Conservation (phyloP, 2,888 invertebrate species). For the Epistrophe grossulariae region DNA sequence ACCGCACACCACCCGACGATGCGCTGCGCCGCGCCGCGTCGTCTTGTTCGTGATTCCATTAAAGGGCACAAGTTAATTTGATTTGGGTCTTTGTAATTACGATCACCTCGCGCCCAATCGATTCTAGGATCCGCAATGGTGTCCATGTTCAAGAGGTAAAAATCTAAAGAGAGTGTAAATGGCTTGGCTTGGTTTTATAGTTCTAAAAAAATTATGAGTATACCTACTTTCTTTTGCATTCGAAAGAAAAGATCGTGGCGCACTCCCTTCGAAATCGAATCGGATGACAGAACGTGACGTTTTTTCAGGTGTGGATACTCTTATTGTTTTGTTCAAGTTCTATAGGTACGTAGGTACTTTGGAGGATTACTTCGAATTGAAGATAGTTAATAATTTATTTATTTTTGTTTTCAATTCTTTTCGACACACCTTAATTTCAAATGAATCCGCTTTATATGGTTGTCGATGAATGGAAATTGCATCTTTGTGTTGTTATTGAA, state of each 20-base stretch:
- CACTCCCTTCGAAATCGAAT: constrained; percentile 50
- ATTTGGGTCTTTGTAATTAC: constrained; percentile 74
- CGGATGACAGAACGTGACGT: constrained; percentile 62
- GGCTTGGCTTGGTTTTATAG: background rate
- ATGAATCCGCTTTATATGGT: constrained; percentile 2
- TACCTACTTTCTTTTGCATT: constrained; percentile 54
- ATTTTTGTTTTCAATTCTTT: constrained; percentile 1
- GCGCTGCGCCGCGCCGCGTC: constrained; percentile 9
- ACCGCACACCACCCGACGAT: constrained; percentile 17
- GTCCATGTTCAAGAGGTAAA: background rate
- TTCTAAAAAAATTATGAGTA: constrained; percentile 47
- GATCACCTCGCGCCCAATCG: constrained; percentile 58
- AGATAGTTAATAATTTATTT: background rate
- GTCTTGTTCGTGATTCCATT: constrained; percentile 73
- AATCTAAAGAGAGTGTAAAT: background rate
- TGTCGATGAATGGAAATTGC: constrained; percentile 21
- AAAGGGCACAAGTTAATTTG: constrained; percentile 75
- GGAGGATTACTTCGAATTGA: background rate
- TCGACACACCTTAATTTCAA: constrained; percentile 21
- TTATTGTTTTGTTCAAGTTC: constrained; percentile 31
- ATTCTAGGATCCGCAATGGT: background rate
- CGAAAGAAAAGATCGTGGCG: constrained; percentile 24
- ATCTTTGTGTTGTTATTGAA: constrained; percentile 18
- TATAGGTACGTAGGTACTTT: too few relatives aligned
- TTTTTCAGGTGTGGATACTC: constrained; percentile 73